Evolutionary conservation across 2,797 vertebrate genomes (phyloP).

Genomic region (Arrhamphus sclerolepis): DNA sequence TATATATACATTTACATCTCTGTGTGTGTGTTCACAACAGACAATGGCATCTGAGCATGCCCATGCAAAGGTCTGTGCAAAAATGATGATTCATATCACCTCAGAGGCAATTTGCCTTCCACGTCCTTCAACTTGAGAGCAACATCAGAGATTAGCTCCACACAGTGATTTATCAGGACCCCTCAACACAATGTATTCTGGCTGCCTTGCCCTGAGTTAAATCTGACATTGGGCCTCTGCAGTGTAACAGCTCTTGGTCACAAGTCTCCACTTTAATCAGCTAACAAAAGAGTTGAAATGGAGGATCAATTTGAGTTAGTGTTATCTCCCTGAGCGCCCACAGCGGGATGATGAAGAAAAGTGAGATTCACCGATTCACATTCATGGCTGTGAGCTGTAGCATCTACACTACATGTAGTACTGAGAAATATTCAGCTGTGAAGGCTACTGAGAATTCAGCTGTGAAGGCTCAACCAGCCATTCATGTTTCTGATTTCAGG

Average conservation of each 20-base stretch:
- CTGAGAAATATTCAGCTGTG: constrained; percentile 21
- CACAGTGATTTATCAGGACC: constrained; percentile 42
- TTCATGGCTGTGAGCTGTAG: constrained; percentile 26
- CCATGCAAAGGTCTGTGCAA: constrained; percentile 26
- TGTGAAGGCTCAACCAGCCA: constrained; percentile 17
- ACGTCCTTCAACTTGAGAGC: constrained; percentile 39
- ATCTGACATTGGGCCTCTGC: constrained; percentile 64
- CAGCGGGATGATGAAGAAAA: constrained; percentile 41
- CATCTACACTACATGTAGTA: not conserved
- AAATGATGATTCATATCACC: constrained; percentile 41
- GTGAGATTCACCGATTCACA: constrained; percentile 47
- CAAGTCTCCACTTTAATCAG: constrained; percentile 52
- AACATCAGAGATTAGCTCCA: constrained; percentile 39
- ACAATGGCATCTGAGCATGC: constrained; percentile 18
- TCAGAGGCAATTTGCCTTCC: constrained; percentile 34
- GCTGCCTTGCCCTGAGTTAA: constrained; percentile 51
- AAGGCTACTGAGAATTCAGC: constrained; percentile 18
- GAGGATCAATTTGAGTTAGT: constrained; percentile 69
- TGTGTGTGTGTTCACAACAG: constrained; percentile 5
- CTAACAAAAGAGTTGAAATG: constrained; percentile 63
- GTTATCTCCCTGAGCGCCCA: constrained; percentile 60
- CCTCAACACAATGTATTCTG: constrained; percentile 39
- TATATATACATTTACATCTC: too few relatives aligned
- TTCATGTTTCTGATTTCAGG: constrained; percentile 4
- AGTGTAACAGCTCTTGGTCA: constrained; percentile 54